A percentile compares a stretch with the other conserved stretches of the same genome.
Conservation (phyloP, 2,888 invertebrate genomes). For the Drosophila bunnanda region DNA sequence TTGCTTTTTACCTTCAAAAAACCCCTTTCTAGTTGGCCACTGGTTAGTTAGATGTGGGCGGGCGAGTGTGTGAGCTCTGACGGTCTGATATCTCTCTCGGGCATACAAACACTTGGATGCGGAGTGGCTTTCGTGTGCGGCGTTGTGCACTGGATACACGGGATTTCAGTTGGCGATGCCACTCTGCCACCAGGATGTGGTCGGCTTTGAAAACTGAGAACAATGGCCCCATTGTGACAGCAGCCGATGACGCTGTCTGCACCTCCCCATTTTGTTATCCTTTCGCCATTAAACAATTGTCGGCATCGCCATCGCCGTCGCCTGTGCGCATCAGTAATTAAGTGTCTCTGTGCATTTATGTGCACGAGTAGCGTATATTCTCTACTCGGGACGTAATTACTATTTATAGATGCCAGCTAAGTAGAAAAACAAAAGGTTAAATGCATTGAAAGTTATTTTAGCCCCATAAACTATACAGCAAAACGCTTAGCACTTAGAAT, state of each 20-base stretch:
- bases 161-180: slow-evolving; percentile 61
- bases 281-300: slow-evolving; percentile 64
- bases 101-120: slow-evolving; percentile 68
- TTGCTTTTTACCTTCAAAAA: no score
- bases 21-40: not conserved
- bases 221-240: slow-evolving; percentile 62
- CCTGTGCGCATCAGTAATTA: slow-evolving; percentile 47
- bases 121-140: slow-evolving; percentile 71
- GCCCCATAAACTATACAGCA: slow-evolving; percentile 1
- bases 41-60: not conserved
- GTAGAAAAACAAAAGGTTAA: slow-evolving; percentile 11
- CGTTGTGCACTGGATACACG: slow-evolving; percentile 58
- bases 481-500: not conserved
- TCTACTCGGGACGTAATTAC: slow-evolving; percentile 83
- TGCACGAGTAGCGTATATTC: slow-evolving; percentile 2
- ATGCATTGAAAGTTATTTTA: slow-evolving; percentile 3
- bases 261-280: slow-evolving; percentile 18
- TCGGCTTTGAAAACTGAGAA: slow-evolving; percentile 65
- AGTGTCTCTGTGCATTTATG: slow-evolving; percentile 38
- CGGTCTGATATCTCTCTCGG: slow-evolving; percentile 33
- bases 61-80: slow-evolving; percentile 12
- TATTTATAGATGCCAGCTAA: slow-evolving; percentile 48
- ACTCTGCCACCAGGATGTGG: slow-evolving; percentile 66
- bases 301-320: slow-evolving; percentile 11
- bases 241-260: slow-evolving; percentile 36